Evolutionary conservation across 2,888 invertebrate genomes (phyloP).

Genomic region (Metellina segmentata): DNA sequence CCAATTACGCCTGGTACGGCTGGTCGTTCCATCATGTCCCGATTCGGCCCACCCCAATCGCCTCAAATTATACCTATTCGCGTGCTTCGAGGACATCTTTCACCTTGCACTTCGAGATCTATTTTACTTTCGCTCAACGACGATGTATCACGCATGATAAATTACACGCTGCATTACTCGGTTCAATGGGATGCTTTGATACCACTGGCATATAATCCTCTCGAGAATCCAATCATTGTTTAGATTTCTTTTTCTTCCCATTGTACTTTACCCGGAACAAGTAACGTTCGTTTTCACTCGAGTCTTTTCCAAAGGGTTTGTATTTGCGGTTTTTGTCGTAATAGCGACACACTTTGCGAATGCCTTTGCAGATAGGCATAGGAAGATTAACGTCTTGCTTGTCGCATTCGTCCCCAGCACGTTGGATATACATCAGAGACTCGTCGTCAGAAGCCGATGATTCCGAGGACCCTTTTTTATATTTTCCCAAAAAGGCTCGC

Average conservation of each 20-base stretch:
- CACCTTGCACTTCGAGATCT: neutral
- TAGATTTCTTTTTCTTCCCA: neutral
- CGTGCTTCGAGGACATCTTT: neutral
- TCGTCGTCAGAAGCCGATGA: neutral
- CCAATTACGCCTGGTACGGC: too few relatives aligned
- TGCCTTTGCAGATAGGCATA: too few relatives aligned
- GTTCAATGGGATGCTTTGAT: neutral
- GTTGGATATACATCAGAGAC: too few relatives aligned
- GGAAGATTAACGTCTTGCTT: too few relatives aligned
- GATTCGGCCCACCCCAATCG: neutral
- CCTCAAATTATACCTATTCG: neutral
- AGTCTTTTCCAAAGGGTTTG: neutral
- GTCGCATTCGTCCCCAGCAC: too few relatives aligned
- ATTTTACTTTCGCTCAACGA: neutral
- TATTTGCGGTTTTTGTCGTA: neutral
- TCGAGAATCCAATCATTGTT: slow-evolving; percentile 2
- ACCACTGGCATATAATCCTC: too few relatives aligned
- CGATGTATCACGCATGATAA: neutral
- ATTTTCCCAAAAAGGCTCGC: neutral
- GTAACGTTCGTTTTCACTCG: neutral
- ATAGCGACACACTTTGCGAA: neutral
- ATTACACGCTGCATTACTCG: neutral
- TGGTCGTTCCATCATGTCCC: neutral
- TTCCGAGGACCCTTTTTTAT: too few relatives aligned
- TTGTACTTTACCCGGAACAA: neutral